Base-by-base conservation (phyloP, 2,113 vertebrate species). In the Lasiurus cinereus region DNA sequence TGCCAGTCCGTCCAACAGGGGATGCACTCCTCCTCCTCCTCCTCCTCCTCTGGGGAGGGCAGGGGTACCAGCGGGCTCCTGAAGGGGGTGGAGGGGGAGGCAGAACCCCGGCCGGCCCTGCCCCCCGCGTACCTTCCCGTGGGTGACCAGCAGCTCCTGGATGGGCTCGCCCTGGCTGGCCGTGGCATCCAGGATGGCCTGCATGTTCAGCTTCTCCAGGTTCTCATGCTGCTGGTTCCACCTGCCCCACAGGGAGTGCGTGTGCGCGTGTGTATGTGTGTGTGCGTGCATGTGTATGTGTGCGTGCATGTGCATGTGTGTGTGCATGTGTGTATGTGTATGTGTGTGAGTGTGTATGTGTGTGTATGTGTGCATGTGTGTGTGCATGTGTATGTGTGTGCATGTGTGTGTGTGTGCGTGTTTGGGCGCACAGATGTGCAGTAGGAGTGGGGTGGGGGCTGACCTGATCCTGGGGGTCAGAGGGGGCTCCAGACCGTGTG, bases 191-290 rank as follows among this genome's bases (percentile, higher is more conserved):
- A 99, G 97, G 96, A 99, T 99, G 2, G 99, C 99, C 43, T 99
- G 99, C 98, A 99, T 99, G 97, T 99, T 99, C 24, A 99, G 98
- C 97, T 99, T 99, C 98, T 99, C 99, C 54, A 99, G 98, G 3
- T 97, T 97, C 66, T 99, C 99, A 0, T 99, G 99, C 89, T 99
- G 99, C 88, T 70, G 98, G 94, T 98, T 98, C 99, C 99, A 99
- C 94, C 99, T 99, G 97, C 3, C 0, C 0, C 92, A 64, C 92
- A 90, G 86, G 80, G 54, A 31, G 0, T 6, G 6, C 36, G 56
- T 15, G 90, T 19, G 64, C 11, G 15, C 22, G 29, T n/a, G 64
- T 66, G 62, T 5, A 12, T 29, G 62, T 56, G 88, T 83, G 46
- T 36, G 0, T 8, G 5, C 36, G 54, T 19, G 90, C 22, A 54